Evolutionary conservation across 2,888 invertebrate genomes (phyloP).

Genomic region (Ophraella communa): DNA sequence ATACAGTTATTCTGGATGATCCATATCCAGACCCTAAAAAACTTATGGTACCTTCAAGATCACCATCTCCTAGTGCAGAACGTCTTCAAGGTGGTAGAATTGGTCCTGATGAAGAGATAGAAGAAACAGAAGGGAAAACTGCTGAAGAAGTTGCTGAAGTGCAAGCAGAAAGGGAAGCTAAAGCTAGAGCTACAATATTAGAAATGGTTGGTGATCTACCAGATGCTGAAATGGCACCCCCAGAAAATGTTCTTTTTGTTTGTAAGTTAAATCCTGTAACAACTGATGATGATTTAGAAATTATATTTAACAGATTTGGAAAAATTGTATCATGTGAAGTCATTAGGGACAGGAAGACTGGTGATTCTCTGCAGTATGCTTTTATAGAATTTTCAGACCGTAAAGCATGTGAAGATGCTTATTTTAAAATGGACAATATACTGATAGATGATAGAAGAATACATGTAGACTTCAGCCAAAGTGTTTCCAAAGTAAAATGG

Average conservation of each 20-base stretch:
- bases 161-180: constrained; percentile 89
- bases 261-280: constrained; percentile 99
- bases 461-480: constrained; percentile 99
- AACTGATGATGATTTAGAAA: constrained; percentile 94
- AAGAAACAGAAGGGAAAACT: constrained; percentile 86
- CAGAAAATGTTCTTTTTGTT: constrained; percentile 98
- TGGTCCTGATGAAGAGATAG: constrained; percentile 91
- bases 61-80: constrained; percentile 88
- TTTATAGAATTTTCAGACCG: constrained; percentile 96
- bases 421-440: constrained; percentile 99
- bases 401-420: constrained; percentile 95
- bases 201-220: constrained; percentile 99
- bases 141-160: constrained; percentile 85
- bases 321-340: constrained; percentile 94
- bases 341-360: constrained; percentile 89
- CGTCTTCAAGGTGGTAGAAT: constrained; percentile 82
- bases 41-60: constrained; percentile 78
- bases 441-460: constrained; percentile 97
- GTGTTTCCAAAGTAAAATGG: constrained; percentile 94
- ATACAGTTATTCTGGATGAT: constrained; percentile 95
- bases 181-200: constrained; percentile 94
- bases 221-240: constrained; percentile 96
- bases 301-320: constrained; percentile 97
- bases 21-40: constrained; percentile 90
- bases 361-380: constrained; percentile 97